These are phyloP conservation scores for Pteropus alecto DNA, from an alignment of 2,113 vertebrate genomes.

Conservation along the genomic window DNA sequence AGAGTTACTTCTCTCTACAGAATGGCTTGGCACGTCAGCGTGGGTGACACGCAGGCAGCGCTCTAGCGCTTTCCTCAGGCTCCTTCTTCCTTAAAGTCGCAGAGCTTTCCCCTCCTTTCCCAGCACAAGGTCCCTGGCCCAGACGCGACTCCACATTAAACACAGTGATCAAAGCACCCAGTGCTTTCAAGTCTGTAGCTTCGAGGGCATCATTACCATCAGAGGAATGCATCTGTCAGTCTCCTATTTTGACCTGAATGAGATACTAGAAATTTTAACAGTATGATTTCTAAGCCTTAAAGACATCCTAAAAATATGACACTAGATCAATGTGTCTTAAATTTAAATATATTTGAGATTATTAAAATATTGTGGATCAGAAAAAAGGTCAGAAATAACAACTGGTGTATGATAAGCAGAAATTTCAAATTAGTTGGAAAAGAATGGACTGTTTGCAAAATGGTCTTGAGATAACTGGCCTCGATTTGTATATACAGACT, in stretches of 20 bases:
- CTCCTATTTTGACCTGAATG: background rate
- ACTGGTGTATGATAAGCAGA: background rate
- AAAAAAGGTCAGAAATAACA: background rate
- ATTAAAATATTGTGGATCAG: background rate
- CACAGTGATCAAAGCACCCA: background rate
- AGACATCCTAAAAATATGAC: background rate
- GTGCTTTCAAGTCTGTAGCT: background rate
- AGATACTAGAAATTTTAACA: background rate
- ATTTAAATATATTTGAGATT: background rate
- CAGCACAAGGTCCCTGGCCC: background rate
- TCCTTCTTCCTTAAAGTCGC: background rate
- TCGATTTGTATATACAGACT: background rate
- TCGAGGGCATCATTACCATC: no score
- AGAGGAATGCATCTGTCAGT: background rate
- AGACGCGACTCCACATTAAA: background rate
- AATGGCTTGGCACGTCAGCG: accelerated
- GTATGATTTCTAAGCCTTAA: background rate
- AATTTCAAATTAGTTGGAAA: background rate
- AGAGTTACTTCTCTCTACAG: background rate
- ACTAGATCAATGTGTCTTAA: background rate
- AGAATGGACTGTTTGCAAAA: background rate
- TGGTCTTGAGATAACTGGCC: background rate
- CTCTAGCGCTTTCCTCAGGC: background rate
- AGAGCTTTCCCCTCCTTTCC: background rate
- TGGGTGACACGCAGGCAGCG: background rate